Percentiles rank a stretch among this genome's conserved stretches.
Conservation (phyloP, 1,140 invertebrate genomes). For the Charaxes varanes region DNA sequence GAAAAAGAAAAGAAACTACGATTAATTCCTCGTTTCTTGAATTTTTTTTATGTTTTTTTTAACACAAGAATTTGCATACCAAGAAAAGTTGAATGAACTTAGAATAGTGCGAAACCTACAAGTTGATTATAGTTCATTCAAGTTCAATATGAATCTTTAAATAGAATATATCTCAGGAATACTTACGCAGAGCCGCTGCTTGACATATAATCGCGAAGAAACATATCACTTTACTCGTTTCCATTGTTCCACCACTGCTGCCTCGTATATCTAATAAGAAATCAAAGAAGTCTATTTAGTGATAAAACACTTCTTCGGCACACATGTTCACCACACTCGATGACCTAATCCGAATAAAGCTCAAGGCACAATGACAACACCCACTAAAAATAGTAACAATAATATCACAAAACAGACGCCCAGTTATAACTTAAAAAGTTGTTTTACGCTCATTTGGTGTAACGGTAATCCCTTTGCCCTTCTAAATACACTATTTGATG, state of each 20-base stretch:
- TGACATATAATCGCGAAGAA: constrained; percentile 50
- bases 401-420: constrained; percentile 30
- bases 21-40: no score
- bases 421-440: constrained; percentile 39
- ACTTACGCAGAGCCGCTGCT: constrained; percentile 60
- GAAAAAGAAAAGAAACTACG: no score
- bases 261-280: constrained; percentile 58
- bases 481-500: constrained; percentile 31
- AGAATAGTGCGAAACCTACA: constrained; percentile 9
- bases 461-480: constrained; percentile 28
- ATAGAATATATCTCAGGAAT: constrained; percentile 21
- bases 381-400: constrained; percentile 67
- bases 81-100: constrained; percentile 40
- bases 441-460: constrained; percentile 19
- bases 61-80: no score
- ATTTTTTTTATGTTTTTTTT: no score
- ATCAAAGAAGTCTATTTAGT: constrained; percentile 53
- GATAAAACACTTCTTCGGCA: constrained; percentile 55
- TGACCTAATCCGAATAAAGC: constrained; percentile 70
- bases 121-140: constrained; percentile 13
- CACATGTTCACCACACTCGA: constrained; percentile 67
- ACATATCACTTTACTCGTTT: constrained; percentile 51
- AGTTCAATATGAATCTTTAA: constrained; percentile 18
- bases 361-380: constrained; percentile 62
- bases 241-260: constrained; percentile 55